A percentile compares a stretch with the other conserved stretches of the same genome.
Conservation (phyloP, 1,140 invertebrate species). For the Drosophila fuyamai region DNA sequence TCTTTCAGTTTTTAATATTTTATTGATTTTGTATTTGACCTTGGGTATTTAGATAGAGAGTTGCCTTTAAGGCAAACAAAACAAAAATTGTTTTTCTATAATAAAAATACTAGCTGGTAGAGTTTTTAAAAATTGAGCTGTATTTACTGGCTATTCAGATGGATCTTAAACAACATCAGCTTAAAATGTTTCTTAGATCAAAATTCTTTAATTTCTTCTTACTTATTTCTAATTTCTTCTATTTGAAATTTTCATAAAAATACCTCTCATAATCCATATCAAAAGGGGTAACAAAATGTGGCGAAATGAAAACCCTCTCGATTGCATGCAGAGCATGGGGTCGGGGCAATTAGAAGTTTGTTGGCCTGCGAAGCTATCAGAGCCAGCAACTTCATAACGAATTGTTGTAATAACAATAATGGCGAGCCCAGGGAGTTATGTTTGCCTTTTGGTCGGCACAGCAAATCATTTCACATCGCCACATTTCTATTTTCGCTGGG, state of each 20-base stretch:
- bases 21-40: neutral
- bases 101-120: neutral
- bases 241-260: neutral
- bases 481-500: slow-evolving; percentile 52
- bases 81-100: neutral
- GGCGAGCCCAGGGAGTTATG: slow-evolving; percentile 43
- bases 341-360: slow-evolving; percentile 72
- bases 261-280: neutral
- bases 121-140: neutral
- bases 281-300: slow-evolving; percentile 7
- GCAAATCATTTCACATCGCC: slow-evolving; percentile 75
- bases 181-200: neutral
- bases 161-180: too few relatives aligned
- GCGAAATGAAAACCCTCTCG: slow-evolving; percentile 25
- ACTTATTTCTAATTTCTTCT: too few relatives aligned
- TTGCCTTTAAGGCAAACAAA: neutral
- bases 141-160: too few relatives aligned
- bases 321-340: slow-evolving; percentile 55
- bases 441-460: slow-evolving; percentile 59
- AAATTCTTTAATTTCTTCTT: neutral
- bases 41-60: neutral
- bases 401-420: slow-evolving; percentile 71
- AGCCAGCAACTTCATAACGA: slow-evolving; percentile 53
- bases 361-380: slow-evolving; percentile 59
- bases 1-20: neutral